Percentiles rank a stretch among this genome's conserved stretches.
phyloP scores from a whole-genome alignment of 2,888 invertebrate genomes.

The Chouioia cunea region DNA sequence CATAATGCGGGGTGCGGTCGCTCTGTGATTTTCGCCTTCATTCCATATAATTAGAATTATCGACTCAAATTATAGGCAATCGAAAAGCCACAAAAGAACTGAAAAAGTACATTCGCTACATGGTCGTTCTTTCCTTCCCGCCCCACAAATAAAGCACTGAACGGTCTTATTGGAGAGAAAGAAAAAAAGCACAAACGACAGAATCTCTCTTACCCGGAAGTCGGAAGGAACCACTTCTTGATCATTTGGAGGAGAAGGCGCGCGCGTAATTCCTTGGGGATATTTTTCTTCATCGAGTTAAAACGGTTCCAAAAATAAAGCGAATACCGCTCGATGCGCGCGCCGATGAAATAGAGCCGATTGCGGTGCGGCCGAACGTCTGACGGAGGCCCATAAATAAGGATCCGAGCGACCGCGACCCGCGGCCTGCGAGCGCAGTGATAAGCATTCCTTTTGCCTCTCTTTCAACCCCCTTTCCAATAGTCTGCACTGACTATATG shows the following conservation, averaged over 20 bases:
- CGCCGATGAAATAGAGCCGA: constrained; percentile 61
- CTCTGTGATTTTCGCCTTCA: constrained; percentile 41
- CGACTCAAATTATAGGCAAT: constrained; percentile 22
- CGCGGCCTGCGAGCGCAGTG: constrained; percentile 40
- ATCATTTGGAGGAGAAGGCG: too few relatives aligned
- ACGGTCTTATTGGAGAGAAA: too few relatives aligned
- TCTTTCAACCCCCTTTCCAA: constrained; percentile 10
- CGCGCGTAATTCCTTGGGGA: too few relatives aligned
- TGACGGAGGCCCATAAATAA: constrained; percentile 65
- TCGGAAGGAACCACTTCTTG: too few relatives aligned
- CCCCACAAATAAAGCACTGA: too few relatives aligned
- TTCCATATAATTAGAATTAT: constrained; percentile 31
- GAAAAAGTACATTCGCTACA: neutral
- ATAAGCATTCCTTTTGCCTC: constrained; percentile 42
- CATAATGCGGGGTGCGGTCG: constrained; percentile 16
- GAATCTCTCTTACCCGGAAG: too few relatives aligned
- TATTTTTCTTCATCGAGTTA: too few relatives aligned
- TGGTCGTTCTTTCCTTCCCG: too few relatives aligned
- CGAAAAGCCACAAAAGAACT: neutral
- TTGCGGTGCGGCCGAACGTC: constrained; percentile 53
- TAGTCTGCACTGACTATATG: neutral
- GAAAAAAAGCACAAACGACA: too few relatives aligned
- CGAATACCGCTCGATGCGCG: constrained; percentile 49
- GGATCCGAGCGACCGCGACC: constrained; percentile 60
- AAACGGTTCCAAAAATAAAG: constrained; percentile 57